Evolutionary conservation across 1,140 invertebrate species (phyloP).

Genomic region (Philopotamus ludificatus): DNA sequence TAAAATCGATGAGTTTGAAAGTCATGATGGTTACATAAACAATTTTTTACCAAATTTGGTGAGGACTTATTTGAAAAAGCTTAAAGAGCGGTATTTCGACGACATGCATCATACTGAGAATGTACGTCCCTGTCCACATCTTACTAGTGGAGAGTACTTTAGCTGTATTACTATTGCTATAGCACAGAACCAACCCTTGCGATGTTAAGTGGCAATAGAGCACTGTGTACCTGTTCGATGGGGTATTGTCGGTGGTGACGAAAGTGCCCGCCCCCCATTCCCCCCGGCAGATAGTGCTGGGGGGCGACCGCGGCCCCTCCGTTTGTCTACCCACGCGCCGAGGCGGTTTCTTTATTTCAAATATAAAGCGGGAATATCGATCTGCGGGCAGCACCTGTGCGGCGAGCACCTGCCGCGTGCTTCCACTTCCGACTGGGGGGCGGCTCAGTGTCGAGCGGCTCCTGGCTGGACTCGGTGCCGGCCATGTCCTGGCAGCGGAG

Average conservation of each 20-base stretch:
- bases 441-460: neutral
- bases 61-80: no score
- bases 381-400: constrained; percentile 36
- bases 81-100: no score
- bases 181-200: neutral
- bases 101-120: no score
- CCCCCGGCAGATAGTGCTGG: neutral
- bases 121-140: no score
- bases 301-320: neutral
- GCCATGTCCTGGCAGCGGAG: neutral
- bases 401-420: constrained; percentile 21
- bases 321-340: neutral
- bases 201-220: neutral
- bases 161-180: neutral
- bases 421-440: neutral
- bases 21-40: no score
- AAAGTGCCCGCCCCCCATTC: neutral
- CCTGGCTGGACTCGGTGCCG: constrained; percentile 15
- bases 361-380: constrained; percentile 36
- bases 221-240: neutral
- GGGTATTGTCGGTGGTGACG: neutral
- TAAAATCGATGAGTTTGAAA: no score
- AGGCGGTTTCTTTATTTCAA: constrained; percentile 29
- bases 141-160: no score
- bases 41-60: no score